A percentile compares a stretch with the other conserved stretches of the same genome.
Evolutionary conservation across 2,888 invertebrate genomes (phyloP).

Genomic region (Acanthoscelides obtectus): DNA sequence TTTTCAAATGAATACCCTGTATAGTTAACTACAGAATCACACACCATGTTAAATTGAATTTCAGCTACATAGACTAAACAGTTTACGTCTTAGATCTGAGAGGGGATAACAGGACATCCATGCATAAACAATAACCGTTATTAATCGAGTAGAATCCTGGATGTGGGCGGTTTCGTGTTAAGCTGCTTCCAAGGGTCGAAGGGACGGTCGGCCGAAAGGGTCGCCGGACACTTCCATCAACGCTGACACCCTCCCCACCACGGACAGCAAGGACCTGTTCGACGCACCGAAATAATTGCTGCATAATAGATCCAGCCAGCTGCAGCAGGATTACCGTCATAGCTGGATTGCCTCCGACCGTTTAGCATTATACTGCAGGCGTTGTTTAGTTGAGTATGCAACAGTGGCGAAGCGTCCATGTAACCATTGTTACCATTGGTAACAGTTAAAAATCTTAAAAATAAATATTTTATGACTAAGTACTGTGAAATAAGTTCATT

Average conservation of each 20-base stretch:
- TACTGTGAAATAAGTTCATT: too few species aligned
- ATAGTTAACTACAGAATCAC: too few species aligned
- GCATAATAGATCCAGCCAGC: not conserved
- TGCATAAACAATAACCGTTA: not conserved
- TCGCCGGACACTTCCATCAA: not conserved
- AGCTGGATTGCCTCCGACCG: not conserved
- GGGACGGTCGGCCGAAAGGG: too few species aligned
- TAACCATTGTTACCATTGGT: too few species aligned
- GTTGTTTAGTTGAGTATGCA: not conserved
- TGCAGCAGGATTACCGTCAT: not conserved
- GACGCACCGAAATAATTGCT: not conserved
- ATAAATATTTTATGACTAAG: too few species aligned
- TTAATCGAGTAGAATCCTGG: not conserved
- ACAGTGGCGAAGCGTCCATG: too few species aligned
- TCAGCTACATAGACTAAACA: too few species aligned
- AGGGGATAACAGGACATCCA: not conserved
- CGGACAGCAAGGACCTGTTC: not conserved
- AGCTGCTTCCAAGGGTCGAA: not conserved
- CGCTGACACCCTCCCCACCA: not conserved
- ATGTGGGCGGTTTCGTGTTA: not conserved
- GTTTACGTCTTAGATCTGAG: not conserved
- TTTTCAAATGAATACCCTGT: too few species aligned
- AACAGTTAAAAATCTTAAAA: too few species aligned
- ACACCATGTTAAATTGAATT: too few species aligned
- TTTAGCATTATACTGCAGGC: not conserved